Percentiles rank a stretch among this genome's conserved stretches.
These are phyloP conservation scores for Pardalotus punctatus DNA, from an alignment of 2,113 vertebrate species.

Conservation along the genomic window DNA sequence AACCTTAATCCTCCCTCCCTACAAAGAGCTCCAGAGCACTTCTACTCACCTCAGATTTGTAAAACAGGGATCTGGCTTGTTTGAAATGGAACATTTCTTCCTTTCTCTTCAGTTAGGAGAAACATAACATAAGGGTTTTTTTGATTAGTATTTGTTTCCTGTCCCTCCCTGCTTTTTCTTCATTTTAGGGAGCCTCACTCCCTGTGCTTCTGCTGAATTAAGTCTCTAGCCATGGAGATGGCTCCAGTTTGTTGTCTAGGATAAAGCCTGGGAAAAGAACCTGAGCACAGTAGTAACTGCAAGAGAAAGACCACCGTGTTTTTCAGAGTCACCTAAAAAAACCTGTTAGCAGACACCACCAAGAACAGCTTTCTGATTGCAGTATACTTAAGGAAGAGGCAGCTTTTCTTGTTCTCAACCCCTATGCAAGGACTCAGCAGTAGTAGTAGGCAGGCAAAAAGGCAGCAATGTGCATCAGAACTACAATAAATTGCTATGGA, in stretches of 20 bases:
- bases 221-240: not conserved
- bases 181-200: not conserved
- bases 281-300: not conserved
- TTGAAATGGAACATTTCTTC: not conserved
- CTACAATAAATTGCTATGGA: not conserved
- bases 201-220: not conserved
- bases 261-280: not conserved
- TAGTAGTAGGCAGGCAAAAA: not conserved
- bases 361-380: not conserved
- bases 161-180: not conserved
- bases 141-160: not conserved
- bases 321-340: not conserved
- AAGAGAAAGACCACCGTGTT: not conserved
- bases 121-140: not conserved
- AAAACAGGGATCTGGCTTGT: not conserved
- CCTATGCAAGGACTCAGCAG: not conserved
- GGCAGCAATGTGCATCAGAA: rapidly evolving
- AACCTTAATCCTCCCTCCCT: not conserved
- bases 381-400: not conserved
- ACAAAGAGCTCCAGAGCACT: not conserved
- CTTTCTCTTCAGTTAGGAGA: not conserved
- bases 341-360: not conserved
- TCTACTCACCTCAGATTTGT: not conserved
- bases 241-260: not conserved
- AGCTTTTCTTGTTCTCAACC: not conserved